Percentiles rank a stretch among this genome's conserved stretches.
phyloP scores from a whole-genome alignment of 92 coral and sea anemone species.

The Parazoanthus atlanticus region DNA sequence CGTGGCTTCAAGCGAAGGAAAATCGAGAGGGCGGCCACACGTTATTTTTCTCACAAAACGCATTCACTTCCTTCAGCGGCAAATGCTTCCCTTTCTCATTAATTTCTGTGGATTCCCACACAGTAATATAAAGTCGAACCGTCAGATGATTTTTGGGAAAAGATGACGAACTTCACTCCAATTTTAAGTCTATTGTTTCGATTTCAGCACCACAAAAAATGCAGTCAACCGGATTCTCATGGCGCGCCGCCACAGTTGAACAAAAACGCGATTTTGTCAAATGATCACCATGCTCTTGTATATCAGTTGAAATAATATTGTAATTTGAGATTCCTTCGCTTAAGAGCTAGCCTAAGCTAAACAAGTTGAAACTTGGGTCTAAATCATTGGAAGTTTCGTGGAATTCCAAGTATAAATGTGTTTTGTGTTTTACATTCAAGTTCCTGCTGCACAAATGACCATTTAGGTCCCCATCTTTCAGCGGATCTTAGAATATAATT shows the following conservation, averaged over 20 bases:
- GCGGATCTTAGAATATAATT: not conserved
- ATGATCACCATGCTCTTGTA: not conserved
- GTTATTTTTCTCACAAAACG: not conserved
- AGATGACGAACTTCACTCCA: not conserved
- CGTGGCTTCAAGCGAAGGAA: conserved; percentile 19
- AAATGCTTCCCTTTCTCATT: not conserved
- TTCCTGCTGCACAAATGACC: not conserved
- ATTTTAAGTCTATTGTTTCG: conserved; percentile 12
- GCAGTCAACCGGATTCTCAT: not conserved
- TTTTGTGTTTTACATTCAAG: not conserved
- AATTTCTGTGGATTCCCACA: not conserved
- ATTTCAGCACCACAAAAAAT: conserved; percentile 31
- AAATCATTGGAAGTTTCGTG: not conserved
- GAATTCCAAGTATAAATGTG: not conserved
- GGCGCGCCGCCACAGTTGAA: not conserved
- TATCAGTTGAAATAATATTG: not conserved
- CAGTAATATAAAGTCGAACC: not conserved
- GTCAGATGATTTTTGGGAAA: not conserved
- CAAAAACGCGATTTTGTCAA: not conserved
- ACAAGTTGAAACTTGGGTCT: not conserved
- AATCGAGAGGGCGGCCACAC: conserved; percentile 31
- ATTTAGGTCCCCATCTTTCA: not conserved
- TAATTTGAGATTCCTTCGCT: not conserved
- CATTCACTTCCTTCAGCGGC: not conserved
- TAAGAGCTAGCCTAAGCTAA: not conserved